phyloP scores from a whole-genome alignment of 2,888 invertebrate genomes.

The Melitaea athalia region DNA sequence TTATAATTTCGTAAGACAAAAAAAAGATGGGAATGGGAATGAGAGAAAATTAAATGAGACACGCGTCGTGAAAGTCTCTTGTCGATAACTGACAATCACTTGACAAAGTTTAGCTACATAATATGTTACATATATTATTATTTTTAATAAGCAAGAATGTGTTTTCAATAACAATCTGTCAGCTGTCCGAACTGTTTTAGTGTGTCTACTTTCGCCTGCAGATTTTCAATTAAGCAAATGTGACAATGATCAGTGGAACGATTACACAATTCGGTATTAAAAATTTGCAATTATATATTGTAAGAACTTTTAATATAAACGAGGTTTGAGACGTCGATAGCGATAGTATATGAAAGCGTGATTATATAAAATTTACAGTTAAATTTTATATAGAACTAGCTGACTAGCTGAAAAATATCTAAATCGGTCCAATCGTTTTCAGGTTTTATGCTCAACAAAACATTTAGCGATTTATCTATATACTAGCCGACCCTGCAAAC shows the following conservation, averaged over 20 bases:
- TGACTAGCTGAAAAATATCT: too few relatives aligned
- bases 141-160: constrained; percentile 29
- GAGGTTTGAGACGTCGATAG: constrained; percentile 49
- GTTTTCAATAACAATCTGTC: constrained; percentile 36
- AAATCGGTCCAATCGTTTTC: too few relatives aligned
- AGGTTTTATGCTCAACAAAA: too few relatives aligned
- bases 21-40: background rate
- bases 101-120: constrained; percentile 28
- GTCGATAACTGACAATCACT: constrained; percentile 29
- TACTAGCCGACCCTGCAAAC: too few relatives aligned
- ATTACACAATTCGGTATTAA: constrained; percentile 49
- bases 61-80: constrained; percentile 33
- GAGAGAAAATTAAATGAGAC: constrained; percentile 13
- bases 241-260: constrained; percentile 34
- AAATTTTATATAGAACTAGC: too few relatives aligned
- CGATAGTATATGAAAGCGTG: constrained; percentile 23
- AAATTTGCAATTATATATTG: constrained; percentile 70
- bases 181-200: constrained; percentile 24
- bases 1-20: too few relatives aligned
- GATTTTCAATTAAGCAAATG: constrained; percentile 59
- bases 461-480: too few relatives aligned
- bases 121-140: constrained; percentile 29
- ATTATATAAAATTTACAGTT: background rate
- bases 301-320: constrained; percentile 69
- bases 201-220: constrained; percentile 67